Evolutionary conservation across 2,888 invertebrate species (phyloP).

Genomic region (Lampropteryx suffumata): DNA sequence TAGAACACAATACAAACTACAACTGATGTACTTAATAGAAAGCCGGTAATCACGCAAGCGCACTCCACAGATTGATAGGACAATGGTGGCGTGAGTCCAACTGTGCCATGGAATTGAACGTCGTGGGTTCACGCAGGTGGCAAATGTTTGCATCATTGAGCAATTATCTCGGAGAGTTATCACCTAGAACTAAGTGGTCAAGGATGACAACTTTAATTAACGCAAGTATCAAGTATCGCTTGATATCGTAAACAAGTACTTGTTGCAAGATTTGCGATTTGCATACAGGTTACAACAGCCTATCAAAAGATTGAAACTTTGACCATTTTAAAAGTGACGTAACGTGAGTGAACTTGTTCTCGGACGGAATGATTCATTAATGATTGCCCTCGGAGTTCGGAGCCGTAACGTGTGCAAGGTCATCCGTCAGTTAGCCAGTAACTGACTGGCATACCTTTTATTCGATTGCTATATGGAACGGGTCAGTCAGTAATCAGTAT

Average conservation of each 20-base stretch:
- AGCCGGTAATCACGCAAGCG: slow-evolving; percentile 8
- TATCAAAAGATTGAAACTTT: background rate
- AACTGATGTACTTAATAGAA: slow-evolving; percentile 7
- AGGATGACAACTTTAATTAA: slow-evolving; percentile 18
- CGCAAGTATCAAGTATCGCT: background rate
- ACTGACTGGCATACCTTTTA: slow-evolving; percentile 16
- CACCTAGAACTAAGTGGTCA: slow-evolving; percentile 16
- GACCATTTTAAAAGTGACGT: slow-evolving; percentile 3
- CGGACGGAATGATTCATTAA: slow-evolving; percentile 9
- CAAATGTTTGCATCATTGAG: slow-evolving; percentile 16
- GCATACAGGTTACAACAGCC: slow-evolving; percentile 1
- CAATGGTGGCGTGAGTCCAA: slow-evolving; percentile 52
- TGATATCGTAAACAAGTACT: too few relatives aligned
- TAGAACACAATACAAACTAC: slow-evolving; percentile 4
- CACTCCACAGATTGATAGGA: slow-evolving; percentile 31
- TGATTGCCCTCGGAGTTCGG: slow-evolving; percentile 13
- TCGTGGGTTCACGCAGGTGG: slow-evolving; percentile 12
- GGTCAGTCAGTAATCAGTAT: background rate
- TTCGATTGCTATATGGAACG: slow-evolving; percentile 13
- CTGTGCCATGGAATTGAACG: slow-evolving; percentile 35
- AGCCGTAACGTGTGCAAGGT: slow-evolving; percentile 12
- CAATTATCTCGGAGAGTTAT: slow-evolving; percentile 21
- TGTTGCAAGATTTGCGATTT: too few relatives aligned
- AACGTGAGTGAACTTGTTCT: slow-evolving; percentile 5
- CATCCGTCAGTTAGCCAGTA: too few relatives aligned